These are phyloP conservation scores for Cacatua alba DNA, from an alignment of 2,113 vertebrate genomes.

Conservation along the genomic window DNA sequence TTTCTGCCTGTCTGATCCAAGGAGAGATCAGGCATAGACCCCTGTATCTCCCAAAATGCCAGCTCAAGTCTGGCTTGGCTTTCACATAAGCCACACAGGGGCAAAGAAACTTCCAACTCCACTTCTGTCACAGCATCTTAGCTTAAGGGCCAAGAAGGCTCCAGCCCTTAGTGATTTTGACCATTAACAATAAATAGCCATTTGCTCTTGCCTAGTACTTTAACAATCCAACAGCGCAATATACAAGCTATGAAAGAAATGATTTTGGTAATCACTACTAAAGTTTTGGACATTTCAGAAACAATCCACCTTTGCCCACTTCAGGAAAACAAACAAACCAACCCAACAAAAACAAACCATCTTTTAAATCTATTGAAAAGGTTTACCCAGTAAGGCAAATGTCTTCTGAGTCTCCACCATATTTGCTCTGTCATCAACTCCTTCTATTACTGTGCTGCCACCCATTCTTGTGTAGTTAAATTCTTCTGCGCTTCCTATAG, in stretches of 20 bases:
- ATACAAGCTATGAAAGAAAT: background rate
- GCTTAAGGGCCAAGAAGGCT: background rate
- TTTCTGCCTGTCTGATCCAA: background rate
- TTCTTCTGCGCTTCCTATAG: conserved; percentile 85
- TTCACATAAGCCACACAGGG: background rate
- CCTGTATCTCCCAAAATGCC: background rate
- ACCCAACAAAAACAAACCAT: background rate
- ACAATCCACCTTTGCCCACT: background rate
- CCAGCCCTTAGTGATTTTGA: background rate
- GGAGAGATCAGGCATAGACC: background rate
- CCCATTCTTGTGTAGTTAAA: conserved; percentile 91
- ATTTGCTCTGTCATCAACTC: conserved; percentile 85
- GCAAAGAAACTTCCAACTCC: background rate
- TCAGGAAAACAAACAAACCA: background rate
- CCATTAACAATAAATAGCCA: background rate
- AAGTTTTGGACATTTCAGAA: background rate
- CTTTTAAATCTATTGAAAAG: background rate
- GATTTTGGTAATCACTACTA: background rate
- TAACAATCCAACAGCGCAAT: background rate
- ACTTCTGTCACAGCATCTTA: background rate
- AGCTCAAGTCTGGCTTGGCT: background rate
- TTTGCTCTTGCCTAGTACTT: background rate
- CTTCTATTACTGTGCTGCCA: conserved; percentile 83
- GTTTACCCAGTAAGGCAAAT: conserved; percentile 86
- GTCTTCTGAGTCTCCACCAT: conserved; percentile 91